phyloP scores from a whole-genome alignment of 2,113 vertebrate genomes.

The Mohoua ochrocephala region DNA sequence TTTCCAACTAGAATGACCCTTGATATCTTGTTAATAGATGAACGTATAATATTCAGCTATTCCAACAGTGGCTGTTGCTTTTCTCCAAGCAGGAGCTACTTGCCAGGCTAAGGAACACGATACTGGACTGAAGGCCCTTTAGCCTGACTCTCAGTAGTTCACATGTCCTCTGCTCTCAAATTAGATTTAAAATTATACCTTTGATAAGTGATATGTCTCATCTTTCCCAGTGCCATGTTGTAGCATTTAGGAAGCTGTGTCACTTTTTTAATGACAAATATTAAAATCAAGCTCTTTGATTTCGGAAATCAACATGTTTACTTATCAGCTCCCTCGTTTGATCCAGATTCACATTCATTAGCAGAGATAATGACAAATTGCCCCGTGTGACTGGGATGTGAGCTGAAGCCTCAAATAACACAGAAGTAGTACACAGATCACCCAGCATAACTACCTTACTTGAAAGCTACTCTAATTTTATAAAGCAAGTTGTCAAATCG shows the following conservation, averaged over 20 bases:
- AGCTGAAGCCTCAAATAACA: conserved; percentile 15
- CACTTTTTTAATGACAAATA: conserved; percentile 5
- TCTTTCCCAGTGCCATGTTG: neutral
- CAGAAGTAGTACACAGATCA: neutral
- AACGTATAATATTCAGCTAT: neutral
- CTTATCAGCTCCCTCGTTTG: conserved; percentile 20
- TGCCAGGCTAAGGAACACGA: neutral
- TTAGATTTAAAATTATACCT: neutral
- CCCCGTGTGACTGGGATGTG: conserved; percentile 2
- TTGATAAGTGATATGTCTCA: neutral
- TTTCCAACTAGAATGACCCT: neutral
- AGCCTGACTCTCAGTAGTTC: neutral
- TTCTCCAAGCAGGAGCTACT: neutral
- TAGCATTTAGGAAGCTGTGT: neutral
- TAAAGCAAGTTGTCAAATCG: conserved; percentile 52
- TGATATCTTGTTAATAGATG: neutral
- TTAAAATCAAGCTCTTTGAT: conserved; percentile 21
- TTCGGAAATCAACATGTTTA: conserved; percentile 43
- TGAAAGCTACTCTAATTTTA: conserved; percentile 51
- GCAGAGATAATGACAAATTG: conserved; percentile 46
- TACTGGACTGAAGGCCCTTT: neutral
- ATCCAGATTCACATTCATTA: conserved; percentile 50
- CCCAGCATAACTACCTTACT: neutral
- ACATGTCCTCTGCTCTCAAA: neutral
- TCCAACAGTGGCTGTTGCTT: neutral